Evolutionary conservation across 2,113 vertebrate genomes (phyloP).

Genomic region (Oostethus manadensis): DNA sequence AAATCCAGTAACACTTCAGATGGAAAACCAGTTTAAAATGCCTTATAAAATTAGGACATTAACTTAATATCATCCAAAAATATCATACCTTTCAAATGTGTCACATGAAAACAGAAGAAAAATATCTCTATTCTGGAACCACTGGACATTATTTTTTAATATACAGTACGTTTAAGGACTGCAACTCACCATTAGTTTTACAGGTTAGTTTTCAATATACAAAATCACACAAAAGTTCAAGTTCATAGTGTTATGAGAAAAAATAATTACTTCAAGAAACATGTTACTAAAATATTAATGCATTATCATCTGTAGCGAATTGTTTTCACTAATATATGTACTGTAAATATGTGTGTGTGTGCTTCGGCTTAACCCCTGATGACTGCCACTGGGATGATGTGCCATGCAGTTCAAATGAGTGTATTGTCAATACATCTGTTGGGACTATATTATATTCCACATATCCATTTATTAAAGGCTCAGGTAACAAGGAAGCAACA

Average conservation of each 20-base stretch:
- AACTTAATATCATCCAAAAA: slow-evolving; percentile 34
- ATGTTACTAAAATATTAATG: too few species aligned
- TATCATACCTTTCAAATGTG: slow-evolving; percentile 31
- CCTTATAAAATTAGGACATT: background rate
- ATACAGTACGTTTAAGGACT: too few species aligned
- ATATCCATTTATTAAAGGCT: slow-evolving; percentile 16
- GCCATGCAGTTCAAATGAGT: background rate
- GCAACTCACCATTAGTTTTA: background rate
- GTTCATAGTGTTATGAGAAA: background rate
- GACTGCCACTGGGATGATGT: background rate
- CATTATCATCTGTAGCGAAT: background rate
- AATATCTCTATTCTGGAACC: slow-evolving; percentile 12
- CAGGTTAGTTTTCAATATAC: background rate
- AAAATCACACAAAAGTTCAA: background rate
- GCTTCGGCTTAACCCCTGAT: slow-evolving; percentile 1
- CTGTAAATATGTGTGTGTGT: too few species aligned
- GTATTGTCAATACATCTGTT: background rate
- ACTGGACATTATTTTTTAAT: background rate
- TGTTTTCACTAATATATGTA: slow-evolving; percentile 65
- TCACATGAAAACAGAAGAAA: slow-evolving; percentile 37
- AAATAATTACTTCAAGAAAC: background rate
- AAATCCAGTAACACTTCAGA: slow-evolving; percentile 39
- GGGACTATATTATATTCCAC: slow-evolving; percentile 21
- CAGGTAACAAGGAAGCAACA: slow-evolving; percentile 6
- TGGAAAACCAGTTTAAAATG: slow-evolving; percentile 21